Conservation (phyloP, 2,113 vertebrate genomes). For the Rhodinocichla rosea region DNA sequence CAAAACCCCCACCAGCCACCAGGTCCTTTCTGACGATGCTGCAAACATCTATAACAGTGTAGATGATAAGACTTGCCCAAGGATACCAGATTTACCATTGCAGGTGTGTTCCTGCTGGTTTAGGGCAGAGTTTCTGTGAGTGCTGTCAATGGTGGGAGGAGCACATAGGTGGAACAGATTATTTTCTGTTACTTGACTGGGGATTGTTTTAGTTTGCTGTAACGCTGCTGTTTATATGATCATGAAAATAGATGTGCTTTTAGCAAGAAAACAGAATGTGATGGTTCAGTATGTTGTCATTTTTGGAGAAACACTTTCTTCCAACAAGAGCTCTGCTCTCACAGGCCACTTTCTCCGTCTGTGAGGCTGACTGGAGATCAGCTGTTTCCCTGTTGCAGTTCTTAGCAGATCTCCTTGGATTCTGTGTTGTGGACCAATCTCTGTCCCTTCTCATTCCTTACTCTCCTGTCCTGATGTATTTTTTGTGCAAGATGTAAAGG, state of each 20-base stretch:
- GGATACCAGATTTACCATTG: background rate
- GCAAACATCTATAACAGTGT: background rate
- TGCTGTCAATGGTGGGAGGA: background rate
- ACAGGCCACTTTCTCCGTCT: background rate
- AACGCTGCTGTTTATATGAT: background rate
- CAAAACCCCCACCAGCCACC: background rate
- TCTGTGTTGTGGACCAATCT: accelerated
- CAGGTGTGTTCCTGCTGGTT: background rate
- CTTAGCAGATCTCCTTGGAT: background rate
- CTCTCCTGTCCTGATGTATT: background rate
- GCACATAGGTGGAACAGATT: background rate
- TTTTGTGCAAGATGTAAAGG: background rate
- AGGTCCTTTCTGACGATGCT: background rate
- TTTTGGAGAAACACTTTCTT: background rate
- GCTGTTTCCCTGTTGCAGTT: background rate
- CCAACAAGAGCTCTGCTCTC: background rate
- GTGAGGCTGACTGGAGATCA: background rate
- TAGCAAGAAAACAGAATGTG: background rate
- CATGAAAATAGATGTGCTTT: background rate
- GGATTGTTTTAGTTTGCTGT: background rate
- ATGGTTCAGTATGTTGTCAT: background rate
- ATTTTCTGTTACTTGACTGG: background rate
- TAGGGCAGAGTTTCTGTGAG: background rate
- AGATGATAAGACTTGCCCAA: background rate
- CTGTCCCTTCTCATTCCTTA: background rate